Evolutionary conservation across 2,888 invertebrate species (phyloP).

Genomic region (Asteroscopus sphinx): DNA sequence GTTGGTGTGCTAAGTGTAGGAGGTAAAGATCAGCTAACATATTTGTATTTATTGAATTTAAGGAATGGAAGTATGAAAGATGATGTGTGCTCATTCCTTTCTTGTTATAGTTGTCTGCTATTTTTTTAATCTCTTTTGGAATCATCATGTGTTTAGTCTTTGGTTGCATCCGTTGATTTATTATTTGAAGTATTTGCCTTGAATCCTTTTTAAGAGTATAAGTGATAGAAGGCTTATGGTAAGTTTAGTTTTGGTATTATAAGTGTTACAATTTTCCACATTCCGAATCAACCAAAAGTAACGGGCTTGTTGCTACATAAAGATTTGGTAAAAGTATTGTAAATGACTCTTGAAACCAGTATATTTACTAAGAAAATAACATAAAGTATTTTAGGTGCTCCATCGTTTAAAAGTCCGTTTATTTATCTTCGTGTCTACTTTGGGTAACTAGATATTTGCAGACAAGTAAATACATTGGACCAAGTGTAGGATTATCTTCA

Average conservation of each 20-base stretch:
- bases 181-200: no score
- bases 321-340: no score
- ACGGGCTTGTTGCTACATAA: no score
- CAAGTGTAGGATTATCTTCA: slow-evolving; percentile 1
- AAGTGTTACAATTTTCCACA: no score
- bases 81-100: slow-evolving; percentile 12
- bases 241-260: no score
- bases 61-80: slow-evolving; percentile 19
- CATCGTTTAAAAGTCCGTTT: neutral
- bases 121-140: no score
- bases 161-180: no score
- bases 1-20: slow-evolving; percentile 8
- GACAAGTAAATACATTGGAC: slow-evolving; percentile 8
- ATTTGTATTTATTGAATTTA: slow-evolving; percentile 7
- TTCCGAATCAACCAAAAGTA: no score
- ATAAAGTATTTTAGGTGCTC: neutral
- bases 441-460: slow-evolving; percentile 16
- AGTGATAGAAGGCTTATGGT: no score
- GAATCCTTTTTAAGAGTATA: no score
- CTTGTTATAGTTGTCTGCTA: neutral
- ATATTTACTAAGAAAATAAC: neutral
- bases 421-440: slow-evolving; percentile 4
- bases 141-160: no score
- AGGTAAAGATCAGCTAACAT: slow-evolving; percentile 21
- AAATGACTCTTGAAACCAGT: neutral